phyloP scores from a whole-genome alignment of 1,140 invertebrate genomes.

The Habropoda laboriosa region DNA sequence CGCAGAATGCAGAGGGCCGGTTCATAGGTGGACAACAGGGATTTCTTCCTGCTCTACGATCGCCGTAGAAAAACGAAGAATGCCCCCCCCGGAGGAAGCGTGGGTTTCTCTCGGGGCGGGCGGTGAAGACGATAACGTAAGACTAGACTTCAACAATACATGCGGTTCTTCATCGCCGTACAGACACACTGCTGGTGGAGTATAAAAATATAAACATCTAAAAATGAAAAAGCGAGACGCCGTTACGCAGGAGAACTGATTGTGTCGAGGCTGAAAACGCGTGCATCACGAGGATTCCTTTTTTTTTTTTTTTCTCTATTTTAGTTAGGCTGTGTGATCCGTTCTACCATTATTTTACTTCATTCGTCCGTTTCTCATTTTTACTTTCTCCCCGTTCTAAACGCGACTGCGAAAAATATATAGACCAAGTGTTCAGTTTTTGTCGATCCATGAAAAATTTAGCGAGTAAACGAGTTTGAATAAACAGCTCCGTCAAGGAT shows the following conservation, averaged over 20 bases:
- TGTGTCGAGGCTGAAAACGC: constrained; percentile 25
- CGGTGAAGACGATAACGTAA: constrained; percentile 74
- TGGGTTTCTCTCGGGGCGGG: constrained; percentile 45
- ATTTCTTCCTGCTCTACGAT: constrained; percentile 28
- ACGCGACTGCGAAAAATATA: constrained; percentile 15
- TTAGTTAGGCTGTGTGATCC: constrained; percentile 22
- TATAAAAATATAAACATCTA: constrained; percentile 81
- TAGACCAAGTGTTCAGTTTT: not conserved
- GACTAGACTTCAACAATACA: constrained; percentile 82
- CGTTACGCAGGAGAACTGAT: constrained; percentile 63
- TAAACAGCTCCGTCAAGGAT: not conserved
- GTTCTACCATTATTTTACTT: not conserved
- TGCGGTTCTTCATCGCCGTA: constrained; percentile 74
- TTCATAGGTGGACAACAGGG: not conserved
- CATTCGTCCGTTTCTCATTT: not conserved
- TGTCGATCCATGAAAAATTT: constrained; percentile 47
- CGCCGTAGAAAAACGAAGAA: constrained; percentile 47
- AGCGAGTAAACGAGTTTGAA: not conserved
- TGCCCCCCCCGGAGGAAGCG: constrained; percentile 31
- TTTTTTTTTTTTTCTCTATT: not conserved
- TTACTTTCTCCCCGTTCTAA: not conserved
- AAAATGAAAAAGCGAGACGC: constrained; percentile 70
- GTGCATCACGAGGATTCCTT: constrained; percentile 9
- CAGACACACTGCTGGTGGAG: constrained; percentile 68
- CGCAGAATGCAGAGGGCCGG: constrained; percentile 17